A percentile compares a stretch with the other conserved stretches of the same genome.
Conservation (phyloP, 2,113 vertebrate genomes). For the Lepus timidus region DNA sequence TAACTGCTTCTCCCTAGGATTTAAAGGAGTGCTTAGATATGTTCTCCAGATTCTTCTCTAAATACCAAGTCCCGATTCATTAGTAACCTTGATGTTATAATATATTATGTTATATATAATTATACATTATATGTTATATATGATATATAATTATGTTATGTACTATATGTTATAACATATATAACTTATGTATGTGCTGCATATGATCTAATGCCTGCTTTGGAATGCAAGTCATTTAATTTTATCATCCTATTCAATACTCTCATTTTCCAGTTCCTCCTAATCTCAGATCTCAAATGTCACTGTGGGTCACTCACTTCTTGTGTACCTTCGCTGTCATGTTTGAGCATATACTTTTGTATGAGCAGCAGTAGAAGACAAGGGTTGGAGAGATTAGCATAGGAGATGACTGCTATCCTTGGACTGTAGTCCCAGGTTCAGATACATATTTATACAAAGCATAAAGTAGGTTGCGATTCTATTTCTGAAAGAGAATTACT, state of each 20-base stretch:
- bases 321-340: not conserved
- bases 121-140: no score
- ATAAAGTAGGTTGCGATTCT: not conserved
- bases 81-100: not conserved
- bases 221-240: not conserved
- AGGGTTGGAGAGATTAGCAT: not conserved
- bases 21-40: not conserved
- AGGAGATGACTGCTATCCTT: not conserved
- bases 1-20: not conserved
- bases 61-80: not conserved
- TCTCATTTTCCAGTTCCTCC: not conserved
- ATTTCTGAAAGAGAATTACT: constrained; percentile 39
- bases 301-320: no score
- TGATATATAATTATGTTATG: no score
- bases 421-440: not conserved
- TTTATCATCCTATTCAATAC: not conserved
- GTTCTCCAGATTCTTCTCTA: not conserved
- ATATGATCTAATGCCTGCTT: not conserved
- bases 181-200: not conserved
- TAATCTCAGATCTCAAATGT: not conserved
- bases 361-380: not conserved
- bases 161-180: no score
- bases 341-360: not conserved
- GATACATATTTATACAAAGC: constrained; percentile 47
- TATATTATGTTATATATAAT: not conserved